phyloP scores from a whole-genome alignment of 2,797 vertebrate species.

The Cottoperca gobio region DNA sequence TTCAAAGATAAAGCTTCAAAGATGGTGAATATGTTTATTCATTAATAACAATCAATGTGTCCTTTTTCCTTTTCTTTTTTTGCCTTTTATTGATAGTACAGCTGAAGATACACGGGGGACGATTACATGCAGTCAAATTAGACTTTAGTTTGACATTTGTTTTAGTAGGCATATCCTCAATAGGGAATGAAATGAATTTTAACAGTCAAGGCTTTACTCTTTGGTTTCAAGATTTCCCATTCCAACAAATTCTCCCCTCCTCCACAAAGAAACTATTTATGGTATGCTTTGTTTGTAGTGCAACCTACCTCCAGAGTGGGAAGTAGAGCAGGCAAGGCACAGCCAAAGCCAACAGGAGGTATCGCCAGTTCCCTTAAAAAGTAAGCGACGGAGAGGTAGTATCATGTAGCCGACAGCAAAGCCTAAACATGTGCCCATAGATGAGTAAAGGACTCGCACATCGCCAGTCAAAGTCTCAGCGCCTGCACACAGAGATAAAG shows the following conservation, averaged over 20 bases:
- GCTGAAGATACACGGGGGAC: no score
- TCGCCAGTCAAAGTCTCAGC: slow-evolving; percentile 89
- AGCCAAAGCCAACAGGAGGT: slow-evolving; percentile 83
- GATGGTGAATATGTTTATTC: not conserved
- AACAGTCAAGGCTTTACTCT: not conserved
- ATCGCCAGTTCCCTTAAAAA: slow-evolving; percentile 89
- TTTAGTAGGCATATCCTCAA: no score
- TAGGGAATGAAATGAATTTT: no score
- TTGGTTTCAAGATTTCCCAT: not conserved
- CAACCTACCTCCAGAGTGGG: slow-evolving; percentile 88
- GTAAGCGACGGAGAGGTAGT: slow-evolving; percentile 88
- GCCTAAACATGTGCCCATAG: slow-evolving; percentile 85
- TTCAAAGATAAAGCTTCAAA: no score
- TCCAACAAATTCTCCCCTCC: not conserved
- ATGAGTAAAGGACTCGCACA: slow-evolving; percentile 86
- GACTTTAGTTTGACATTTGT: no score
- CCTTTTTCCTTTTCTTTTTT: no score
- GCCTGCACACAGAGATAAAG: slow-evolving; percentile 74
- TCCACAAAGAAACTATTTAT: no score
- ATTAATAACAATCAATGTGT: not conserved
- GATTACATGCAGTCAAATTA: no score
- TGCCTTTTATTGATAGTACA: no score
- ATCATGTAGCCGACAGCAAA: slow-evolving; percentile 89
- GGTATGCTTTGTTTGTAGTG: not conserved
- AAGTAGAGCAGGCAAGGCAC: slow-evolving; percentile 83